Evolutionary conservation across 2,113 vertebrate species (phyloP).

Genomic region (Prochilodus magdalenae): DNA sequence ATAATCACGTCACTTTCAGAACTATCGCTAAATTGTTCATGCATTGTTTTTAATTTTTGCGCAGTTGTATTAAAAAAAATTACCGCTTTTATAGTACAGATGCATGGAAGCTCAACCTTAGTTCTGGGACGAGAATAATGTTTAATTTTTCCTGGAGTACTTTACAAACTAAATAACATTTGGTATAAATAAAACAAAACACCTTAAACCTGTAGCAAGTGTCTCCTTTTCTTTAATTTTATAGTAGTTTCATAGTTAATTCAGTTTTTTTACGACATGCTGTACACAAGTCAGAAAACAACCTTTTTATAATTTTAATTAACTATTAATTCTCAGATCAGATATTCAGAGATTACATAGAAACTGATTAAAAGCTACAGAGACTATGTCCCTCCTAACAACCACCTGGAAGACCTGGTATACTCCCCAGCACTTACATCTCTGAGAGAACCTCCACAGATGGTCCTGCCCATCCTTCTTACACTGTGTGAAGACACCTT

Average conservation of each 20-base stretch:
- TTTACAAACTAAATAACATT: constrained; percentile 95
- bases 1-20: constrained; percentile 73
- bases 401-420: too few species aligned
- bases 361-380: too few species aligned
- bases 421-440: too few species aligned
- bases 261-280: not conserved
- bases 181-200: constrained; percentile 91
- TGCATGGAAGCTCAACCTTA: constrained; percentile 81
- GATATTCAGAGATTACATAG: too few species aligned
- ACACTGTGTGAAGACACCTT: too few species aligned
- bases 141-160: constrained; percentile 94
- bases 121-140: constrained; percentile 84
- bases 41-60: constrained; percentile 69
- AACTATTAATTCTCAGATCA: too few species aligned
- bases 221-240: not conserved
- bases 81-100: constrained; percentile 82
- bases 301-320: not conserved
- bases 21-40: constrained; percentile 74
- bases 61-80: constrained; percentile 66
- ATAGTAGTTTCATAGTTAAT: not conserved
- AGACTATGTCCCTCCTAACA: too few species aligned
- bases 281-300: too few species aligned
- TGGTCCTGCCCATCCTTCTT: too few species aligned
- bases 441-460: too few species aligned
- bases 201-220: constrained; percentile 62